Base-by-base conservation (phyloP, 92 coral and sea anemone genomes). In the Bergia sp. region DNA sequence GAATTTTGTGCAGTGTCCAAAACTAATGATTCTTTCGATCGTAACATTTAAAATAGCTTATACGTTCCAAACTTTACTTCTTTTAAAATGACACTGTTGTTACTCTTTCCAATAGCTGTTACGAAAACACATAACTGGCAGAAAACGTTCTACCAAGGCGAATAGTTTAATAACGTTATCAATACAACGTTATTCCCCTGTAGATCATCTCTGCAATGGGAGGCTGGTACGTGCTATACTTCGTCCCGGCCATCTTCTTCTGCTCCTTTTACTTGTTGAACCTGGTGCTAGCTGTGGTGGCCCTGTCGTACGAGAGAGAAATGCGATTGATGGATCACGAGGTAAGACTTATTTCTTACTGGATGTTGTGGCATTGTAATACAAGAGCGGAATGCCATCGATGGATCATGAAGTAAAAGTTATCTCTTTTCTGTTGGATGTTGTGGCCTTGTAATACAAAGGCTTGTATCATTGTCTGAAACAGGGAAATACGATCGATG, bases 241-340 rank as follows among this genome's bases (percentile, higher is more conserved):
- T 96, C 41, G 90, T 96, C 43, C 93, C 89, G 29, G 92, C 96
- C 40, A 96, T 96, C 49, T 95, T 96, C 87, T 94, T 96, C 91
- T 96, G 98, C 81, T 96, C 99, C n/a, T 96, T 96, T 81, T 96
- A 96, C 45, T 94, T 96, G 74, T 91, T 95, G 23, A 96, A 96
- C 81, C 92, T 96, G 20, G 98, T 95, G 78, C 86, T 96, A 40
- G 99, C 99, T 49, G 96, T 96, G 50, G 99, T 96, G 38, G 96
- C 98, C 1, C 75, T 96, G 77, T 96, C 99, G 21, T 96, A 96
- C 82, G 99, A 96, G 89, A 90, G 91, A 85, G 99, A 96, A 73
- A 95, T 94, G 43, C 91, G 82, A 79, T 83, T 94, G 15, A 87
- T 89, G 43, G 89, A 89, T 76, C 92, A 94, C 58, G 98, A 95